Evolutionary conservation across 1,140 invertebrate species (phyloP), one percentile per base, ranked within the genome.

Genomic region (Bombyx mori): DNA sequence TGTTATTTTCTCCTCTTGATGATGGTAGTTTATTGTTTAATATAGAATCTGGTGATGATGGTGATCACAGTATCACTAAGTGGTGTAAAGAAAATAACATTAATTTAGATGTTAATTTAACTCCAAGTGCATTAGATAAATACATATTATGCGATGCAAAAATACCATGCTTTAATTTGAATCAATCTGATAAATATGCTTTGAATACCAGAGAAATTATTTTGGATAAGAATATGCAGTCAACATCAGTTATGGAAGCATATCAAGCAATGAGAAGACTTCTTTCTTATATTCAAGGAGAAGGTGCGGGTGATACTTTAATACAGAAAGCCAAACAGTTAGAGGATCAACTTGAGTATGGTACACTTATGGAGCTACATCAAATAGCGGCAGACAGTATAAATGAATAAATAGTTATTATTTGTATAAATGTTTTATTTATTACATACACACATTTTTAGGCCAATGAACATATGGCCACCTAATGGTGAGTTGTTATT

Each of bases 211-310:
- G 50, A 42, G 60, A 68, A 35, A 46, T 60, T 18, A 53, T 61
- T 45, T 57, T 50, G 12, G 49, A 65, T 43, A 68, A 60, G 56
- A 54, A 55, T 48, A 47, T 48, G 42, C 44, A 58, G 8, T 35
- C 60, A 8, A 57, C 66, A 42, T 68, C 66, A 50, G 63, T 56
- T 22, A 51, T 68, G 44, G 57, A 69, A 42, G 67, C 62, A 9
- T 69, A 60, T 52, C 64, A 69, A 60, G 67, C 67, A 54, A 66
- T 69, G 53, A 69, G 64, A 58, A 63, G 64, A 49, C 54, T 69
- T 47, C 55, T 69, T 12, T 58, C 56, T 26, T 69, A 69, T 59
- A 50, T 69, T 48, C 64, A 66, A 55, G 57, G 64, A 46, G 61
- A 69, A 52, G 53, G 46, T 61, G 62, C 64, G 35, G 60, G 56